Base-by-base conservation (phyloP, 2,888 invertebrate species). In the Tetheella fluctuosa region DNA sequence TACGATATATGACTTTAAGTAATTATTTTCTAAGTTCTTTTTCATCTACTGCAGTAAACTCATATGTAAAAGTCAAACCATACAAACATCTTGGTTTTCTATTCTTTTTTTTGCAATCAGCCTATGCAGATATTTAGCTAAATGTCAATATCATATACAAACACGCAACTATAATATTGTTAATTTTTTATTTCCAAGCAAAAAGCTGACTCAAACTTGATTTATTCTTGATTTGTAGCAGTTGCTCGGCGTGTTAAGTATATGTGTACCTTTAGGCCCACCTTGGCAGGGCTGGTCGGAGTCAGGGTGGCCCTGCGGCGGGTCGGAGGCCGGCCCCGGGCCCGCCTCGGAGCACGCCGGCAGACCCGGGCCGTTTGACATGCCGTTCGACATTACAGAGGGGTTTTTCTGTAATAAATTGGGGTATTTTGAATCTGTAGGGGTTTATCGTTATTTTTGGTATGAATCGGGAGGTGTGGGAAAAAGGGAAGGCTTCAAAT, bases 321-420 rank as follows among this genome's bases (percentile, higher is more conserved):
- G 68, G 30, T 80, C 75, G 63, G 72, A 72, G 13, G 74, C 61
- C 52, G 72, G 55, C 17, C 48, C 48, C n/a, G 81, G 78, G 15
- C 74, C 76, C 7, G 88, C 82, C 61, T 93, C 92, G 0, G 92
- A 88, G 70, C 92, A 92, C 23, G 92, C 84, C 59, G 89, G 84
- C 81, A 89, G 71, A 55, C 81, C 81, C 12, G 88, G 86, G 1
- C 92, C 92, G 73, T 91, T 92, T 2, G 89, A 73, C 91, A 93
- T 91, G 66, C 93, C 93, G 67, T 93, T 93, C 13, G 91, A 85
- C 91, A 91, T 92, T 85, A 93, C 89, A 77, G 91, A 90, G 89
- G 92, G 79, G 91, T 89, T 92, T 93, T 93, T 93, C 93, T 93
- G 75, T 0, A 80, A 76, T 60, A 34, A 61, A 64, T 55, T 10